Conservation (phyloP, 2,888 invertebrate genomes). For the Lycophotia porphyrea region DNA sequence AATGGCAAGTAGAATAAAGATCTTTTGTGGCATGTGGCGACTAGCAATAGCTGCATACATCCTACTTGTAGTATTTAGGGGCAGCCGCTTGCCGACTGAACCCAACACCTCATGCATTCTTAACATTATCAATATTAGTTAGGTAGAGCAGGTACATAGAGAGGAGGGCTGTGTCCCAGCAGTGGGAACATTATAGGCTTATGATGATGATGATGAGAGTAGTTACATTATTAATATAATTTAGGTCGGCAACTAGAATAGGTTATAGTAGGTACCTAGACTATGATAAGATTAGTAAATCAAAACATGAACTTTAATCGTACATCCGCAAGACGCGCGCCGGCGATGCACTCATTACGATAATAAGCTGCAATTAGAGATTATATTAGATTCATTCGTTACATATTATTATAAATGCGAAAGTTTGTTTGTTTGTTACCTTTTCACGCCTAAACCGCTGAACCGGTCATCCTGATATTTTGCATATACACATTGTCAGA, state of each 20-base stretch:
- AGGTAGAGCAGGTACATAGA: too few species aligned
- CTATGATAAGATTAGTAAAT: neutral
- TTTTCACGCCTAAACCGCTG: too few species aligned
- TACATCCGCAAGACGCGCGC: neutral
- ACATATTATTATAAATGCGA: too few species aligned
- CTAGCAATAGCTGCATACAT: neutral
- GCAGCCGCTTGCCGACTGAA: neutral
- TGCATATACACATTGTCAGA: too few species aligned
- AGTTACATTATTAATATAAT: neutral
- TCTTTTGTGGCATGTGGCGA: neutral
- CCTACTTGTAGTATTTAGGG: neutral
- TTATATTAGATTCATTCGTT: too few species aligned
- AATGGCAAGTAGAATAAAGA: neutral
- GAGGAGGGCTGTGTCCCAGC: too few species aligned
- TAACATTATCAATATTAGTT: neutral
- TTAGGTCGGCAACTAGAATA: neutral
- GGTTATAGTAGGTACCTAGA: too few species aligned
- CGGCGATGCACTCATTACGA: neutral
- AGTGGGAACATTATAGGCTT: too few species aligned
- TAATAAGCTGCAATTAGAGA: conserved; percentile 13
- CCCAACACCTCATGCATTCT: neutral
- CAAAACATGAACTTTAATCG: neutral
- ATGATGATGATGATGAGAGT: too few species aligned
- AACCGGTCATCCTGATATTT: too few species aligned
- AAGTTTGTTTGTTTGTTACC: too few species aligned